A percentile compares a stretch with the other conserved stretches of the same genome.
Evolutionary conservation across 2,797 vertebrate species (phyloP).

Genomic region (Salmo trutta): DNA sequence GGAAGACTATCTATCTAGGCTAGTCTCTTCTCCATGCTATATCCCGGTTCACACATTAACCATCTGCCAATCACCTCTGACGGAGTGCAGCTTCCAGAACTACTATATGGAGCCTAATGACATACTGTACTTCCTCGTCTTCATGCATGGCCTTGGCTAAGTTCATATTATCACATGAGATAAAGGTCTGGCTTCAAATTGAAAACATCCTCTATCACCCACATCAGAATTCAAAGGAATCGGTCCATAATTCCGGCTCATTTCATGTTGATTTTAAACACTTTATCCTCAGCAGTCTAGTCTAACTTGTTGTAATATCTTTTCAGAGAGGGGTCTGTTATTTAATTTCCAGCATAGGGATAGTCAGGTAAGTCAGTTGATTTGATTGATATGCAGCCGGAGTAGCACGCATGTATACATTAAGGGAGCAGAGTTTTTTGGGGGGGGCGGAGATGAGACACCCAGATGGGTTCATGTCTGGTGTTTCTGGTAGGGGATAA

Average conservation of each 20-base stretch:
- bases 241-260: neutral
- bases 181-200: neutral
- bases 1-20: neutral
- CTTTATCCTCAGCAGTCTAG: neutral
- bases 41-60: conserved; percentile 34
- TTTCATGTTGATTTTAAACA: conserved; percentile 4
- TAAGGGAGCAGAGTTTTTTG: neutral
- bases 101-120: neutral
- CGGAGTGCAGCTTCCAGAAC: conserved; percentile 14
- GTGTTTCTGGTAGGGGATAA: neutral
- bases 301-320: neutral
- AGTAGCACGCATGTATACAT: neutral
- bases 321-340: neutral
- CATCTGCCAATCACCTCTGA: conserved; percentile 41
- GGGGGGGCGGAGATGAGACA: neutral
- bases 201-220: neutral
- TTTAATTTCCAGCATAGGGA: neutral
- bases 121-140: neutral
- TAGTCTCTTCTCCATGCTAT: neutral
- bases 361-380: neutral
- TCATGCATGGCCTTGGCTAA: neutral
- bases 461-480: neutral
- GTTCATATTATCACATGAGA: neutral
- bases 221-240: neutral
- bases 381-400: neutral